These are phyloP conservation scores for human DNA, from an alignment of 2,113 vertebrate genomes.

Conservation along the genomic window DNA sequence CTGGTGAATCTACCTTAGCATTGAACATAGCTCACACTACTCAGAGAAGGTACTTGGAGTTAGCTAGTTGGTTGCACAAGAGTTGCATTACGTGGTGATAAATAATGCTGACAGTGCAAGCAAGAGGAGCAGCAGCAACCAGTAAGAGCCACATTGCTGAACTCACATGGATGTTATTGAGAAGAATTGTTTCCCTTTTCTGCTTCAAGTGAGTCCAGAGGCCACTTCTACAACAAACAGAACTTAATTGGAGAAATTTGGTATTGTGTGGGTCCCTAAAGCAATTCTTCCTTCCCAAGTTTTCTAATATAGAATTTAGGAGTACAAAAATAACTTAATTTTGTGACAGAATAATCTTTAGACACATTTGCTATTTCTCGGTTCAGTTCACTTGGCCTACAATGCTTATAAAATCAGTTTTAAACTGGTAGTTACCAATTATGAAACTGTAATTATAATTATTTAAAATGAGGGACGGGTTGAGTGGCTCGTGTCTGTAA, in stretches of 20 bases:
- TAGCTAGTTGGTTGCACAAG: neutral
- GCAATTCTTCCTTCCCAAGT: neutral
- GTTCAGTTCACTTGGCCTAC: conserved; percentile 55
- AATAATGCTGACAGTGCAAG: neutral
- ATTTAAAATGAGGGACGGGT: neutral
- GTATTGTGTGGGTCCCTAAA: neutral
- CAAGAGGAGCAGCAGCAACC: neutral
- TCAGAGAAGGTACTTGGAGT: neutral
- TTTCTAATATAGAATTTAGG: conserved; percentile 20
- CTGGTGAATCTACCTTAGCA: neutral
- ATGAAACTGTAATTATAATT: neutral
- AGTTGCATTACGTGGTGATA: neutral
- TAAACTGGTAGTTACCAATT: conserved; percentile 20
- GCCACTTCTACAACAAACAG: neutral
- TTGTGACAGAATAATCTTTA: neutral
- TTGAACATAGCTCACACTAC: neutral
- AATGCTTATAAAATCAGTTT: conserved; percentile 20
- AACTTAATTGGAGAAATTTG: neutral
- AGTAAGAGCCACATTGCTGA: neutral
- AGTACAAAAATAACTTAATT: neutral
- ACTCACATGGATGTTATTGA: neutral
- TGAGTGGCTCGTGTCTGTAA: too few relatives aligned
- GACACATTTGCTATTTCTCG: conserved; percentile 44
- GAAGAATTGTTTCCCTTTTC: neutral
- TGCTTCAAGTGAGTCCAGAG: neutral